Percentiles rank a stretch among this genome's conserved stretches.
Evolutionary conservation across 2,888 invertebrate genomes (phyloP).

Genomic region (Liodrosophila aerea): DNA sequence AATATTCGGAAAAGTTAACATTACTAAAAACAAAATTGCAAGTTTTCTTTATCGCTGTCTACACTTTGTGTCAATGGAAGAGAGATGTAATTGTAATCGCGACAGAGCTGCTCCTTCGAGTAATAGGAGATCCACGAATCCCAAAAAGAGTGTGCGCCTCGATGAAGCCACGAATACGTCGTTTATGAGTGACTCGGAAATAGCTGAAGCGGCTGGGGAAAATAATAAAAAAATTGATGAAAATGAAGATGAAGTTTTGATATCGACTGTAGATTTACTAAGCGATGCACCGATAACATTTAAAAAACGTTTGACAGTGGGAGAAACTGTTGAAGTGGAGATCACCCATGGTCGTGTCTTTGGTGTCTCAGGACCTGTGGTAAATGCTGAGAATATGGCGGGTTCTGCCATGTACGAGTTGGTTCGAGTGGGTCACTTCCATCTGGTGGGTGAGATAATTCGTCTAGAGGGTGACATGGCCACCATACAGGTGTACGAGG

Average conservation of each 20-base stretch:
- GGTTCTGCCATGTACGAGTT: conserved; percentile 99
- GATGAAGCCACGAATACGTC: conserved; percentile 38
- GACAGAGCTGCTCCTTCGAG: no score
- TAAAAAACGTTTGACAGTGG: no score
- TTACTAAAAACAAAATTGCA: no score
- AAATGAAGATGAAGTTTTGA: neutral
- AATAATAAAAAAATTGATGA: neutral
- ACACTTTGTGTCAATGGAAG: no score
- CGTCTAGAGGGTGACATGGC: conserved; percentile 99
- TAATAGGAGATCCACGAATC: no score
- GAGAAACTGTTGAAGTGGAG: no score
- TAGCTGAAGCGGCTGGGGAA: neutral
- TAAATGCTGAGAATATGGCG: conserved; percentile 99
- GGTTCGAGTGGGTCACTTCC: conserved; percentile 98
- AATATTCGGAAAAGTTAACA: no score
- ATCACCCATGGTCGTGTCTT: conserved; percentile 98
- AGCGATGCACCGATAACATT: no score
- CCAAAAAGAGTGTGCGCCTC: neutral
- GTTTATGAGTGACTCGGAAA: conserved; percentile 15
- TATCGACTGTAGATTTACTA: no score
- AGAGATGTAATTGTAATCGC: no score
- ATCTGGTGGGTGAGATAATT: conserved; percentile 99
- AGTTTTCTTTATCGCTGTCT: no score
- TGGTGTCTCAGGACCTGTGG: conserved; percentile 99
- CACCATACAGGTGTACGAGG: conserved; percentile 99